Evolutionary conservation across 2,797 vertebrate genomes (phyloP).

Genomic region (Macrochelys suwanniensis): DNA sequence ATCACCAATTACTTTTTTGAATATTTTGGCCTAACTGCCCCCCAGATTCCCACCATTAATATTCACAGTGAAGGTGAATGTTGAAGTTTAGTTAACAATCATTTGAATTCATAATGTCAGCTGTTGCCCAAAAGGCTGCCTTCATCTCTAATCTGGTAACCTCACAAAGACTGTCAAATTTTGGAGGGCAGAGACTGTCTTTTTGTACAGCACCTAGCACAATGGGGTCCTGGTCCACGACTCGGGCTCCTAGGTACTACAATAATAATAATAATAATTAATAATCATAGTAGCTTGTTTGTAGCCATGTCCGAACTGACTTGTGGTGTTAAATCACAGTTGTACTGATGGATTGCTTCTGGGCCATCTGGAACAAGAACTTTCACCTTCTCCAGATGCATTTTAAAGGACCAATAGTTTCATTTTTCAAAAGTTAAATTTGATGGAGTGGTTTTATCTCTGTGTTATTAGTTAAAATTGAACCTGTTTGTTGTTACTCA

Average conservation of each 20-base stretch:
- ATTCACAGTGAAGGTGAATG: background rate
- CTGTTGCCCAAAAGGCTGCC: background rate
- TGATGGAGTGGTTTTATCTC: constrained; percentile 59
- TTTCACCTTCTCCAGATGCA: constrained; percentile 15
- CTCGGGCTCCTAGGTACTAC: background rate
- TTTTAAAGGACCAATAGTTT: constrained; percentile 32
- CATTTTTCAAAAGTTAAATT: constrained; percentile 62
- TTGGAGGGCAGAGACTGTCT: background rate
- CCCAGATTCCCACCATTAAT: background rate
- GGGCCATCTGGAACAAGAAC: constrained; percentile 50
- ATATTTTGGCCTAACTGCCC: background rate
- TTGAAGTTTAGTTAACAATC: background rate
- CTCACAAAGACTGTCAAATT: background rate
- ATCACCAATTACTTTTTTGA: background rate
- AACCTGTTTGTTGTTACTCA: constrained; percentile 52
- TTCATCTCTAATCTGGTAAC: background rate
- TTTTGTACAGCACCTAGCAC: background rate
- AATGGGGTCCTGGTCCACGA: background rate
- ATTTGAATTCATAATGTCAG: background rate
- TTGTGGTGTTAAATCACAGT: constrained; percentile 6
- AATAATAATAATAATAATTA: background rate
- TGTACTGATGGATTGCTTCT: constrained; percentile 19
- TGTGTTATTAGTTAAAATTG: constrained; percentile 51
- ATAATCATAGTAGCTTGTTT: constrained; percentile 6
- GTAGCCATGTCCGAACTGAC: constrained; percentile 26